These are phyloP conservation scores for Aegotheles bennettii DNA, from an alignment of 2,113 vertebrate species.

Conservation along the genomic window DNA sequence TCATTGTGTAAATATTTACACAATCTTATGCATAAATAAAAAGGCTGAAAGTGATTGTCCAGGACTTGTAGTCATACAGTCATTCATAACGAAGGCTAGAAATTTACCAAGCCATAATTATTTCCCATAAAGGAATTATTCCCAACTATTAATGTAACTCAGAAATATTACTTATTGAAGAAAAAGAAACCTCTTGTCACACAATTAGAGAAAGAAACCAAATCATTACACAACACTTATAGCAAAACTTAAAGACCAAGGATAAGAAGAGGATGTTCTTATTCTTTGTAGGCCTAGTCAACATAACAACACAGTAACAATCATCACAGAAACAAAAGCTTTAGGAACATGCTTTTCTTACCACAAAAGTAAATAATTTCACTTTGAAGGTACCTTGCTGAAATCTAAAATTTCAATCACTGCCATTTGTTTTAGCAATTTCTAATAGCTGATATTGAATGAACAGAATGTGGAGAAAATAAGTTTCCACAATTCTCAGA, in stretches of 20 bases:
- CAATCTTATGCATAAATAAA: not conserved
- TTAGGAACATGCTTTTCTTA: not conserved
- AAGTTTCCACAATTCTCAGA: not conserved
- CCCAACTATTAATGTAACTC: not conserved
- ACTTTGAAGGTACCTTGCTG: not conserved
- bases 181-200: not conserved
- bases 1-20: not conserved
- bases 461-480: not conserved
- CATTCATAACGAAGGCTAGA: not conserved
- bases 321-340: not conserved
- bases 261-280: not conserved
- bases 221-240: not conserved
- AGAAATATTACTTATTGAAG: not conserved
- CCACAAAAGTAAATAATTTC: not conserved
- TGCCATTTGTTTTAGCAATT: not conserved
- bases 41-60: not conserved
- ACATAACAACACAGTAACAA: not conserved
- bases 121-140: not conserved
- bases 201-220: not conserved
- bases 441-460: not conserved
- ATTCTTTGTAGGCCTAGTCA: not conserved
- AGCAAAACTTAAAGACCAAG: not conserved
- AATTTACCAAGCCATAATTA: not conserved
- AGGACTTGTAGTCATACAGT: not conserved
- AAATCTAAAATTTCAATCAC: not conserved